These are phyloP conservation scores for Agrilus biguttatus DNA, from an alignment of 2,888 invertebrate genomes.

Conservation along the genomic window DNA sequence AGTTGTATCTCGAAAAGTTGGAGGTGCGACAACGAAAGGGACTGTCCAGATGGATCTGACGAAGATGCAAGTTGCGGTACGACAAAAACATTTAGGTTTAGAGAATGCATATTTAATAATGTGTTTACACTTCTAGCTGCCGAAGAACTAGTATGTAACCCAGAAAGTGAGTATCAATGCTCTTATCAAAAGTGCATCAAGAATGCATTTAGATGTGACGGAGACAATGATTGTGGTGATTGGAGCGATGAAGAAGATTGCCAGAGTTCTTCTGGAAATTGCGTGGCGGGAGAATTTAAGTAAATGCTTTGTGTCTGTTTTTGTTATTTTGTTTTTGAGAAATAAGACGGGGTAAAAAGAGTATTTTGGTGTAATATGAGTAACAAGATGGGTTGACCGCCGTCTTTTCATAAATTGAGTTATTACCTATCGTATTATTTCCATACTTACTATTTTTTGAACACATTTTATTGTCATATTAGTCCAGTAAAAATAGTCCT, in stretches of 20 bases:
- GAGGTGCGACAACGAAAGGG: conserved; percentile 61
- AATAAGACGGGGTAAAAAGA: too few relatives aligned
- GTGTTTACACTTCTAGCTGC: too few relatives aligned
- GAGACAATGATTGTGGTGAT: conserved; percentile 77
- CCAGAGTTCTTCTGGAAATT: conserved; percentile 45
- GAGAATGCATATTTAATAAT: not conserved
- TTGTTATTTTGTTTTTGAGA: not conserved
- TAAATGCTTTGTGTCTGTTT: conserved; percentile 23
- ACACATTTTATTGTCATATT: too few relatives aligned
- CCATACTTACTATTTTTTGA: too few relatives aligned
- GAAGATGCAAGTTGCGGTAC: conserved; percentile 47
- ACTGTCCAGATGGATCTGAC: conserved; percentile 63
- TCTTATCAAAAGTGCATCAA: conserved; percentile 55
- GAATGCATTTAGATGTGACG: conserved; percentile 65
- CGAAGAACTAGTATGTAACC: conserved; percentile 35
- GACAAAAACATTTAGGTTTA: not conserved
- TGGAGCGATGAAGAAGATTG: conserved; percentile 78
- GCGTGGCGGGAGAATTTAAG: conserved; percentile 59
- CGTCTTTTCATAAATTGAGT: too few relatives aligned
- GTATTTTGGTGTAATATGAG: too few relatives aligned
- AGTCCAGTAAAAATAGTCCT: too few relatives aligned
- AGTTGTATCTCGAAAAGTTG: conserved; percentile 59
- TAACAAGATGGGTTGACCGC: too few relatives aligned
- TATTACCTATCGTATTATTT: too few relatives aligned
- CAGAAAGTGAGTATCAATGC: conserved; percentile 60